phyloP scores from a whole-genome alignment of 2,888 invertebrate species.

The Lithophane ornitopus region DNA sequence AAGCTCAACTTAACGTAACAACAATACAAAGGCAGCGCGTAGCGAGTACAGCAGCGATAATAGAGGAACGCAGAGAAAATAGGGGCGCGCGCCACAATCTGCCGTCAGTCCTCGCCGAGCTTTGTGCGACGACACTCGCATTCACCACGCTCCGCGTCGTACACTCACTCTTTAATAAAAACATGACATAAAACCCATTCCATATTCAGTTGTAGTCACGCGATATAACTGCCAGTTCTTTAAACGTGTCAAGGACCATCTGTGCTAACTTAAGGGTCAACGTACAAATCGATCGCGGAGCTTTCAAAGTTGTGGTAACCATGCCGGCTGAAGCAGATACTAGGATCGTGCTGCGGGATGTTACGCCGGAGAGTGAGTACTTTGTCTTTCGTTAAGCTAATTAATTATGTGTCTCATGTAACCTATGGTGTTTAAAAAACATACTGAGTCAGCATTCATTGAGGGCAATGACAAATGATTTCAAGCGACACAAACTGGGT shows the following conservation, averaged over 20 bases:
- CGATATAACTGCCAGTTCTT: slow-evolving; percentile 35
- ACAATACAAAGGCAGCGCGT: slow-evolving; percentile 37
- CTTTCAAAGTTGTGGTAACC: slow-evolving; percentile 65
- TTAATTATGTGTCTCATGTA: slow-evolving; percentile 15
- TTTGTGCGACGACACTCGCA: slow-evolving; percentile 64
- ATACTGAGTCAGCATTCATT: slow-evolving; percentile 19
- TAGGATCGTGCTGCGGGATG: slow-evolving; percentile 82
- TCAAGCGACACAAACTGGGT: slow-evolving; percentile 27
- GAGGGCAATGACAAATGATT: slow-evolving; percentile 45
- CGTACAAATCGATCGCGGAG: slow-evolving; percentile 51
- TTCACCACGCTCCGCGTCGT: slow-evolving; percentile 27
- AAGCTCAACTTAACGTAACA: slow-evolving; percentile 48
- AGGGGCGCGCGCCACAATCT: slow-evolving; percentile 50
- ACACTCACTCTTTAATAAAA: slow-evolving; percentile 53
- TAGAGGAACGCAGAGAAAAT: slow-evolving; percentile 50
- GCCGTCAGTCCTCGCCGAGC: slow-evolving; percentile 56
- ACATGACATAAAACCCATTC: slow-evolving; percentile 69
- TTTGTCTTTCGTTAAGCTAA: slow-evolving; percentile 23
- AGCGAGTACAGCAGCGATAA: slow-evolving; percentile 22
- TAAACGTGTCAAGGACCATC: slow-evolving; percentile 47
- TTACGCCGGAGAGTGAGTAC: slow-evolving; percentile 86
- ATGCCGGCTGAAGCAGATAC: slow-evolving; percentile 85
- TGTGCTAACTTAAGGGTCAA: slow-evolving; percentile 36
- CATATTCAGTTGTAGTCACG: slow-evolving; percentile 43
- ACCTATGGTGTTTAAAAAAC: slow-evolving; percentile 12